Conservation (phyloP, 2,113 vertebrate genomes). For the Pollachius pollachius region DNA sequence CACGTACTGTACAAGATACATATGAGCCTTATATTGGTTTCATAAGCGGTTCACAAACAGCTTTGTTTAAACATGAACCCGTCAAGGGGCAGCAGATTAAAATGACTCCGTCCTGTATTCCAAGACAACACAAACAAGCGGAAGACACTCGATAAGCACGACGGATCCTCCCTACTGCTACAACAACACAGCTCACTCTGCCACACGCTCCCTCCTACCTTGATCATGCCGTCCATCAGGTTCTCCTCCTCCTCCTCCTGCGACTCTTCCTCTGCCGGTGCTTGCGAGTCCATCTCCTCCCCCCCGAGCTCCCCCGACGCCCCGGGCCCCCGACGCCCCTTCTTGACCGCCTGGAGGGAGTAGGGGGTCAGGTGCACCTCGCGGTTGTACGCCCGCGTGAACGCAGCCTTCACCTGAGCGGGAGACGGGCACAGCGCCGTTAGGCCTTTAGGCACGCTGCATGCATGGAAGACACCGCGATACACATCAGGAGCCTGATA, state of each 20-base stretch:
- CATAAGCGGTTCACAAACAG: too few relatives aligned
- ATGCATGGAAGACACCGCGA: too few relatives aligned
- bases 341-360: constrained; percentile 79
- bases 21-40: too few relatives aligned
- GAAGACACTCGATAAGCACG: neutral
- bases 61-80: too few relatives aligned
- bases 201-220: constrained; percentile 70
- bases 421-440: neutral
- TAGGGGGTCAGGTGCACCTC: constrained; percentile 88
- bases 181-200: neutral
- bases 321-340: constrained; percentile 68
- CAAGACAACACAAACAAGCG: neutral
- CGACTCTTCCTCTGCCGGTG: constrained; percentile 71
- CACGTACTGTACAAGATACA: too few relatives aligned
- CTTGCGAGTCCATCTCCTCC: constrained; percentile 62
- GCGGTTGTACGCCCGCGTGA: constrained; percentile 92
- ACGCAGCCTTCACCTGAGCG: constrained; percentile 88
- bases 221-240: constrained; percentile 90
- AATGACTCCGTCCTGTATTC: neutral
- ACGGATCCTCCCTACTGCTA: neutral
- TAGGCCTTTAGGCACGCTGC: too few relatives aligned
- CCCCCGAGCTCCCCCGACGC: constrained; percentile 48
- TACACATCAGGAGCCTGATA: too few relatives aligned
- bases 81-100: neutral
- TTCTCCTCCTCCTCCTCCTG: constrained; percentile 75